Conservation (phyloP, 2,797 vertebrate genomes). For the Chromobotia macracanthus region DNA sequence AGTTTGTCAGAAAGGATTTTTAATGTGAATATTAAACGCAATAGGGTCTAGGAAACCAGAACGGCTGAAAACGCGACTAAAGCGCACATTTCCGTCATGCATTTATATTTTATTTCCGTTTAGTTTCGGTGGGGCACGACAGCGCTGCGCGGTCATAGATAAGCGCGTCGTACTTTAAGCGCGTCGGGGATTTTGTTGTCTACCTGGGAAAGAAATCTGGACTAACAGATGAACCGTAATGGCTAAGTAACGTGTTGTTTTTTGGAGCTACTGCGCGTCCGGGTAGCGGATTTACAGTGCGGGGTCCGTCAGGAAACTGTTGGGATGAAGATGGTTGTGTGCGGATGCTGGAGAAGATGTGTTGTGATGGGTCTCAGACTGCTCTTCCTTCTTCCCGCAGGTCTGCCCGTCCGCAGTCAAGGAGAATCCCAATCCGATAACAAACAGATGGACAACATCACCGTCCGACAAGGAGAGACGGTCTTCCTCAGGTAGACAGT, state of each 20-base stretch:
- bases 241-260: constrained; percentile 61
- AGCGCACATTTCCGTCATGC: constrained; percentile 12
- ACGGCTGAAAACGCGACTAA: constrained; percentile 1
- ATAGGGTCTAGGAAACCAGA: neutral
- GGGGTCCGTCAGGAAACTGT: constrained; percentile 39
- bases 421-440: constrained; percentile 89
- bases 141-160: constrained; percentile 17
- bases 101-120: constrained; percentile 12
- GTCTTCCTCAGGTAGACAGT: constrained; percentile 90
- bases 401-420: constrained; percentile 91
- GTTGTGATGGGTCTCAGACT: constrained; percentile 90
- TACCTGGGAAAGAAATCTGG: constrained; percentile 71
- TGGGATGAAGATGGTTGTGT: constrained; percentile 80
- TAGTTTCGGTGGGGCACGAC: neutral
- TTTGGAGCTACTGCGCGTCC: constrained; percentile 5
- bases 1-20: constrained; percentile 26
- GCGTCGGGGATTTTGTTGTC: constrained; percentile 44
- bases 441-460: constrained; percentile 98
- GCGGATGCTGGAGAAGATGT: constrained; percentile 82
- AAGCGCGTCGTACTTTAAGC: constrained; percentile 28
- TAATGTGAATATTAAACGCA: constrained; percentile 3
- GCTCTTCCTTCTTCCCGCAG: constrained; percentile 95
- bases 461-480: constrained; percentile 92
- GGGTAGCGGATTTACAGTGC: constrained; percentile 30
- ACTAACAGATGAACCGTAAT: constrained; percentile 74